These are phyloP conservation scores for Ceratothoa steindachneri DNA, from an alignment of 2,888 invertebrate genomes.

Conservation along the genomic window DNA sequence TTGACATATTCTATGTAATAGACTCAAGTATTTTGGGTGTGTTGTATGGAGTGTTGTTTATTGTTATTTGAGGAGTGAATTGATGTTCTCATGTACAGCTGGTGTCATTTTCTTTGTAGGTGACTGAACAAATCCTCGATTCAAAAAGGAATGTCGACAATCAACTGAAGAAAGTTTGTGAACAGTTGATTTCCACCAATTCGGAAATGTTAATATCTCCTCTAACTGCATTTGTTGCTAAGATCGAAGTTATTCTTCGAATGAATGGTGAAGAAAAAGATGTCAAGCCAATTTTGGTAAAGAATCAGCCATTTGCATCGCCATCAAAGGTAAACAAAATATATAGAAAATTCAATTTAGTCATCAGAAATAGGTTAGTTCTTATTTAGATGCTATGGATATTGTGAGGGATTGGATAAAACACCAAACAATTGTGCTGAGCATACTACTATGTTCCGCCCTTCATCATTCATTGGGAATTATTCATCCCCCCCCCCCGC, in stretches of 20 bases:
- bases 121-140: background rate
- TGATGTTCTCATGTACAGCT: too few relatives aligned
- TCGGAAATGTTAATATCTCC: constrained; percentile 73
- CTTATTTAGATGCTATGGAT: too few relatives aligned
- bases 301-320: constrained; percentile 42
- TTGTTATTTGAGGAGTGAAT: background rate
- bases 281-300: constrained; percentile 42
- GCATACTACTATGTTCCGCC: too few relatives aligned
- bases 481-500: too few relatives aligned
- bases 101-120: background rate
- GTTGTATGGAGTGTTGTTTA: too few relatives aligned
- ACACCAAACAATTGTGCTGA: too few relatives aligned
- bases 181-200: constrained; percentile 70
- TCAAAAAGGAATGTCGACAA: constrained; percentile 90
- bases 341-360: too few relatives aligned
- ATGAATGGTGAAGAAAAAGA: constrained; percentile 38
- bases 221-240: constrained; percentile 67
- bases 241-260: constrained; percentile 57
- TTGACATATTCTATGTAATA: too few relatives aligned
- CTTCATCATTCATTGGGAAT: too few relatives aligned
- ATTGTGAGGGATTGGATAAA: too few relatives aligned
- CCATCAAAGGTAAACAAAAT: constrained; percentile 38
- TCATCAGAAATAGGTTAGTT: too few relatives aligned
- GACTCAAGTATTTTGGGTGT: too few relatives aligned
- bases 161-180: constrained; percentile 83